Conservation (phyloP, 2,888 invertebrate species). For the Leistus spinibarbis region DNA sequence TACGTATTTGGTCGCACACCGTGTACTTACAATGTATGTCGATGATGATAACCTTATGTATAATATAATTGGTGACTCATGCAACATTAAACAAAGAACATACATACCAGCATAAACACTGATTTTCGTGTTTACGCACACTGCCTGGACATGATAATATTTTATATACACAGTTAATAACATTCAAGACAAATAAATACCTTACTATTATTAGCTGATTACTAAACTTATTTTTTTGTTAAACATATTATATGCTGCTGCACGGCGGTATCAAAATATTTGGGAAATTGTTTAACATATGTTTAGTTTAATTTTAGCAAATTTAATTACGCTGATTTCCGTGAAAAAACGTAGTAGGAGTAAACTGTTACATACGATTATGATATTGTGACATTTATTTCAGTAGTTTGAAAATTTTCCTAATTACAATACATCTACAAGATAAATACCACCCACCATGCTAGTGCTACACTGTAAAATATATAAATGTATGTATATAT, state of each 20-base stretch:
- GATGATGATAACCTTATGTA: neutral
- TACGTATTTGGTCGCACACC: conserved; percentile 2
- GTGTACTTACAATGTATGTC: conserved; percentile 7
- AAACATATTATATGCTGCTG: neutral
- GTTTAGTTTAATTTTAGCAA: neutral
- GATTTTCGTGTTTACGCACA: neutral
- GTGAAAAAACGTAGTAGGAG: too few species aligned
- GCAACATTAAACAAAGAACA: conserved; percentile 3
- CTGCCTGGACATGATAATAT: neutral
- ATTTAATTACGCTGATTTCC: too few species aligned
- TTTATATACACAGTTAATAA: neutral
- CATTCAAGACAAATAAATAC: conserved; percentile 13
- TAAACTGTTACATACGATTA: too few species aligned
- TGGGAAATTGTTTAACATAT: neutral
- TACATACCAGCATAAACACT: neutral
- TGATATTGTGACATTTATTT: too few species aligned
- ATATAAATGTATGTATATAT: neutral
- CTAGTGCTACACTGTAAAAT: too few species aligned
- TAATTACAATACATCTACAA: too few species aligned
- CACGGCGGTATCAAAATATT: neutral
- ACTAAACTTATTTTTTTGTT: neutral
- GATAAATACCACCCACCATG: too few species aligned
- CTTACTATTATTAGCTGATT: conserved; percentile 2
- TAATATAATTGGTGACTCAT: neutral
- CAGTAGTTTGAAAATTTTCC: too few species aligned